A percentile compares a stretch with the other conserved stretches of the same genome.
Evolutionary conservation across 2,113 vertebrate species (phyloP).

Genomic region (cattle (Bos taurus)): ARS-UCD2.0 NC_037332.1:2856001-2856500

Average conservation of each 20-base stretch:
- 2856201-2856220: neutral
- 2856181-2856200: neutral
- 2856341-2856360: neutral
- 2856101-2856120: neutral
- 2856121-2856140: neutral
- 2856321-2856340: neutral
- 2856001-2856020: neutral
- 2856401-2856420: neutral
- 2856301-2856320: neutral
- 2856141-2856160: neutral
- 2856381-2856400: neutral
- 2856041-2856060: neutral
- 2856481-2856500: neutral
- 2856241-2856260: neutral
- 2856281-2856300: neutral
- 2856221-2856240: neutral
- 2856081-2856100: neutral
- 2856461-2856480: neutral
- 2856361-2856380: neutral
- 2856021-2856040: neutral
- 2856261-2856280: neutral
- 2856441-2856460: neutral
- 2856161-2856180: neutral
- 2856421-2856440: neutral
- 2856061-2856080: neutral